A percentile compares a stretch with the other conserved stretches of the same genome.
Evolutionary conservation across 2,113 vertebrate species (phyloP).

Genomic region (Notothenia rossii): DNA sequence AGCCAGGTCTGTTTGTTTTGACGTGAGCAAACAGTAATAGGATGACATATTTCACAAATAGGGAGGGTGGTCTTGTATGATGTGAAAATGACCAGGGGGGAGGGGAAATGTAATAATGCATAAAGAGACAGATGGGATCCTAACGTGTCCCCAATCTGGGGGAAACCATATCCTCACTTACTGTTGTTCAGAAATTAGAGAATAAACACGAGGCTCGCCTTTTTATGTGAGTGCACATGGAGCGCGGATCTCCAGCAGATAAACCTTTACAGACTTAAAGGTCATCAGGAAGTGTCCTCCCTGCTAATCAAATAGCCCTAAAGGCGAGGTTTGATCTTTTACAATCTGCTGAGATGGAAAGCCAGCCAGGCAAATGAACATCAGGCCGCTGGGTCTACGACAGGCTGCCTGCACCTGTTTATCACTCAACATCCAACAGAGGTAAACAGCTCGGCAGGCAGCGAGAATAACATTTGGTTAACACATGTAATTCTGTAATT

Average conservation of each 20-base stretch:
- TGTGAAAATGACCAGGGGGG: slow-evolving; percentile 16
- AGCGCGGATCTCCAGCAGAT: slow-evolving; percentile 52
- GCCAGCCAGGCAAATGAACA: slow-evolving; percentile 40
- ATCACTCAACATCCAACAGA: slow-evolving; percentile 50
- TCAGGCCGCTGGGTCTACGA: slow-evolving; percentile 7
- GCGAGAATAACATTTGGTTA: not conserved
- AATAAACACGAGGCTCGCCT: slow-evolving; percentile 11
- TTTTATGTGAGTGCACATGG: slow-evolving; percentile 14
- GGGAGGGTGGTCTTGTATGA: slow-evolving; percentile 28
- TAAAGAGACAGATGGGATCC: slow-evolving; percentile 73
- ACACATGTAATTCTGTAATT: not conserved
- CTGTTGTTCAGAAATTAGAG: slow-evolving; percentile 40
- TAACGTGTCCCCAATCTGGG: slow-evolving; percentile 51
- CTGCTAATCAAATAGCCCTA: slow-evolving; percentile 59
- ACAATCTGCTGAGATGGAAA: slow-evolving; percentile 55
- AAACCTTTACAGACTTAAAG: slow-evolving; percentile 52
- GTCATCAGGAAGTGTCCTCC: slow-evolving; percentile 54
- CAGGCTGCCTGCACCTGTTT: slow-evolving; percentile 55
- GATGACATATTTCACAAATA: slow-evolving; percentile 55
- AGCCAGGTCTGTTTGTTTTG: slow-evolving; percentile 51
- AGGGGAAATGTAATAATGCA: slow-evolving; percentile 62
- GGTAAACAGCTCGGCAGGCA: slow-evolving; percentile 29
- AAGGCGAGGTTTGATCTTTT: slow-evolving; percentile 65
- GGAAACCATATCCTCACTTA: slow-evolving; percentile 13
- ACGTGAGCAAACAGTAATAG: slow-evolving; percentile 29